These are phyloP conservation scores for Garrulus glandarius DNA, from an alignment of 2,797 vertebrate genomes.

Conservation along the genomic window DNA sequence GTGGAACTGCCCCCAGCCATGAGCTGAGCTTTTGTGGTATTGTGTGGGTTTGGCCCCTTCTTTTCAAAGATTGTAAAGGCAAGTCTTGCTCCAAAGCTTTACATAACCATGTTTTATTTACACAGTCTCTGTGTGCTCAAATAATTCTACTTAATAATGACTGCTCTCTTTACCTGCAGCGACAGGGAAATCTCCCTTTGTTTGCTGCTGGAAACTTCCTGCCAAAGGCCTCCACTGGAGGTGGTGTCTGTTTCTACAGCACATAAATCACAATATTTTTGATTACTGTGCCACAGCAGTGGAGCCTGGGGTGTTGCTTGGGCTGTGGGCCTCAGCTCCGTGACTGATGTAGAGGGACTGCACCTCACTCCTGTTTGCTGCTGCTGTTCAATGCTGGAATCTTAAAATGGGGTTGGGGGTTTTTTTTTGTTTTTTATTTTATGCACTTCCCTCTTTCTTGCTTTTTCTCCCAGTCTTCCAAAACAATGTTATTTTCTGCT, in stretches of 20 bases:
- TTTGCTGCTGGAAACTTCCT: not conserved
- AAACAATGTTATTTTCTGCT: not conserved
- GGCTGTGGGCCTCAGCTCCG: not conserved
- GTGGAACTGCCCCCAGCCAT: not conserved
- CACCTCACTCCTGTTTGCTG: not conserved
- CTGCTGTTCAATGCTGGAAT: not conserved
- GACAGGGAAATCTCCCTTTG: not conserved
- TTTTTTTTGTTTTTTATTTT: not conserved
- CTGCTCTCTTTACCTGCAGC: not conserved
- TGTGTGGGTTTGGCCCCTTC: not conserved
- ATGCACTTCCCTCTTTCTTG: not conserved
- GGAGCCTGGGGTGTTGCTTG: not conserved
- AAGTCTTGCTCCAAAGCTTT: not conserved
- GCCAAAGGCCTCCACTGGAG: not conserved
- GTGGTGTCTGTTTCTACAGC: not conserved
- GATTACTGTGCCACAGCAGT: not conserved
- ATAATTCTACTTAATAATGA: not conserved
- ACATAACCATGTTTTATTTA: constrained; percentile 2
- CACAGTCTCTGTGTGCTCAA: not conserved
- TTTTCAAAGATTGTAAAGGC: not conserved
- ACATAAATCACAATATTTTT: not conserved
- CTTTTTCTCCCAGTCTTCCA: not conserved
- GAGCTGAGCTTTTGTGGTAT: not conserved
- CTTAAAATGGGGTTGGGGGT: not conserved
- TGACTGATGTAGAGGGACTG: not conserved